Base-by-base conservation (phyloP, 2,113 vertebrate genomes). In the Orycteropus afer region DNA sequence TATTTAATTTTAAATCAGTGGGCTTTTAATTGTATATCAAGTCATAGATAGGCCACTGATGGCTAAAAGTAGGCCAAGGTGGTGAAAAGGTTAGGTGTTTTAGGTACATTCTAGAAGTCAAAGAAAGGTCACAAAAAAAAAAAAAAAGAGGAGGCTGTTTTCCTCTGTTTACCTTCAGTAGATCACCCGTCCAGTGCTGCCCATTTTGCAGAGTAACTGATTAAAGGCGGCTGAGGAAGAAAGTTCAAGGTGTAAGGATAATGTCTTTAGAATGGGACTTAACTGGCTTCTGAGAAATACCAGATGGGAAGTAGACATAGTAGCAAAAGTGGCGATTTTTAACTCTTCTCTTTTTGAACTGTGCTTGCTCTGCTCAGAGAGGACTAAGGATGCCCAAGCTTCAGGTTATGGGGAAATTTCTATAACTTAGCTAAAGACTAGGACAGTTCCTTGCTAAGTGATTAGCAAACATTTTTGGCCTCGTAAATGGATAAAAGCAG, bases 381-480 rank as follows among this genome's bases (percentile, higher is more conserved):
- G 74, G 79, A 32, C 74, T 63, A 80, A 3, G 4, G 85, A 37
- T 37, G 65, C 88, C 89, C 45, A 84, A 67, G 69, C 89, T 55
- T 37, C 59, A 84, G 93, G 90, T 20, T 91, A 85, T 37, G 79
- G 94, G 63, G 67, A 94, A 0, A 49, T 90, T 95, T 96, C 95
- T 87, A 73, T 15, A 86, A 88, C 65, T 29, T 65, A 61, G 83
- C 57, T 63, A 20, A 49, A 96, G 86, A 86, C 32, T n/a, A 86
- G 69, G 77, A 34, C 84, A 90, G 87, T 82, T 97, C 95, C 97
- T 96, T 96, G 97, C 85, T 84, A 59, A 55, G 76, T 82, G 94
- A 74, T 51, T 96, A 97, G 96, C 96, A 86, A 95, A 78, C 57
- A 55, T 97, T 96, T 89, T 94, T 97, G 92, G 97, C 97, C 97